phyloP scores from a whole-genome alignment of 2,797 vertebrate species.

The Tangara arthus region DNA sequence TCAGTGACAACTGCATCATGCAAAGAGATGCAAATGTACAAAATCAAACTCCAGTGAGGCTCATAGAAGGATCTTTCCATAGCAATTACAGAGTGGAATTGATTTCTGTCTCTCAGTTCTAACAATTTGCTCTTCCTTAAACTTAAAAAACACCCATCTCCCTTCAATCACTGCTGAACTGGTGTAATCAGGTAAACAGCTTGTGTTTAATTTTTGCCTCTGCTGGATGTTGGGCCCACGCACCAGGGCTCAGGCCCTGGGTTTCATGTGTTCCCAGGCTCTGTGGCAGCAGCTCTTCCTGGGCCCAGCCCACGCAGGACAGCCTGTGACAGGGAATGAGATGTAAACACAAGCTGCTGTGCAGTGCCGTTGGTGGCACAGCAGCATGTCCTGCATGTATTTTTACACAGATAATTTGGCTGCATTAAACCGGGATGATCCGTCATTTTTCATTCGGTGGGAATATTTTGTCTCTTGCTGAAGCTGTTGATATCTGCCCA shows the following conservation, averaged over 20 bases:
- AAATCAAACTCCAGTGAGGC: background rate
- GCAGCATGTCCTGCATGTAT: conserved; percentile 29
- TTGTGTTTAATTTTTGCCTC: conserved; percentile 10
- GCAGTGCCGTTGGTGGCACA: conserved; percentile 26
- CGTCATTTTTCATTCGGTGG: background rate
- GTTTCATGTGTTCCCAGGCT: background rate
- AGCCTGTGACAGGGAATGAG: conserved; percentile 6
- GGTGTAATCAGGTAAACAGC: conserved; percentile 54
- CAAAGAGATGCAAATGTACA: background rate
- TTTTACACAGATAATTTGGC: conserved; percentile 44
- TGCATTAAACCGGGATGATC: background rate
- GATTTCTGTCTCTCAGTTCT: conserved; percentile 5
- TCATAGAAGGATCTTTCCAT: background rate
- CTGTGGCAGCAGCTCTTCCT: background rate
- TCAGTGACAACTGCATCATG: background rate
- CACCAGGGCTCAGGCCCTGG: background rate
- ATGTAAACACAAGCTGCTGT: conserved; percentile 57
- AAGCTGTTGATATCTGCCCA: background rate
- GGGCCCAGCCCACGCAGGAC: conserved; percentile 29
- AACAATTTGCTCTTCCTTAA: conserved; percentile 22
- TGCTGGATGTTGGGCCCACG: conserved; percentile 22
- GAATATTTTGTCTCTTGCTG: conserved; percentile 15
- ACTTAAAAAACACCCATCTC: conserved; percentile 8
- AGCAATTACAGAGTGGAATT: background rate
- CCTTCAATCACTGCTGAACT: conserved; percentile 13